These are phyloP conservation scores for Genyomyrus donnyi DNA, from an alignment of 2,113 vertebrate species.

Conservation along the genomic window DNA sequence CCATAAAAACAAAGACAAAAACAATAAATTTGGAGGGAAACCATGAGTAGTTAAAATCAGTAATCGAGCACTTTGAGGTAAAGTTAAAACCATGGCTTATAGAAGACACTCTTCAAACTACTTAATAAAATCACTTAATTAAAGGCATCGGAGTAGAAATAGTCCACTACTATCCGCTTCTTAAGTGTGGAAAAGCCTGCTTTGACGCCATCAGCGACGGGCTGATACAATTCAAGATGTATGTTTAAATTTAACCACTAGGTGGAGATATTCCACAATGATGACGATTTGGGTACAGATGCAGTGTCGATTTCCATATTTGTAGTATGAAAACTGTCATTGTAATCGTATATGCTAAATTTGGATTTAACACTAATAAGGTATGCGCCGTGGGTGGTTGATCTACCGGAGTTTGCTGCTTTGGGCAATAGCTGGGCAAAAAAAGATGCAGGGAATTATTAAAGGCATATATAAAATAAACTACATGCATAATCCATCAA, in stretches of 20 bases:
- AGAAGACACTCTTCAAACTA: background rate
- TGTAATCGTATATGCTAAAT: background rate
- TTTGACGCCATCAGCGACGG: background rate
- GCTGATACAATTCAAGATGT: background rate
- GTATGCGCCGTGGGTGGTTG: background rate
- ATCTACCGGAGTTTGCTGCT: background rate
- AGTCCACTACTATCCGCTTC: background rate
- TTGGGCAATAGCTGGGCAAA: background rate
- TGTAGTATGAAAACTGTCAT: background rate
- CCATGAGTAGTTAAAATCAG: background rate
- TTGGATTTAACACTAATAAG: background rate
- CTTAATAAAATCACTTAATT: background rate
- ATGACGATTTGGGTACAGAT: background rate
- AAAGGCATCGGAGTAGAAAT: background rate
- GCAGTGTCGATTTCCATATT: background rate
- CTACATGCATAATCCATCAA: background rate
- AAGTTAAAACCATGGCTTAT: background rate
- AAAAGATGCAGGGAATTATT: background rate
- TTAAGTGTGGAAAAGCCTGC: background rate
- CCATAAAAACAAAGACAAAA: background rate
- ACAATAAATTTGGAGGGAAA: background rate
- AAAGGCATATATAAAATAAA: background rate
- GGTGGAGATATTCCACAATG: background rate
- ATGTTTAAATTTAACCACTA: background rate
- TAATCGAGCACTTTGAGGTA: background rate